Conservation (phyloP, 2,797 vertebrate genomes). For the Ambastaia sidthimunki region DNA sequence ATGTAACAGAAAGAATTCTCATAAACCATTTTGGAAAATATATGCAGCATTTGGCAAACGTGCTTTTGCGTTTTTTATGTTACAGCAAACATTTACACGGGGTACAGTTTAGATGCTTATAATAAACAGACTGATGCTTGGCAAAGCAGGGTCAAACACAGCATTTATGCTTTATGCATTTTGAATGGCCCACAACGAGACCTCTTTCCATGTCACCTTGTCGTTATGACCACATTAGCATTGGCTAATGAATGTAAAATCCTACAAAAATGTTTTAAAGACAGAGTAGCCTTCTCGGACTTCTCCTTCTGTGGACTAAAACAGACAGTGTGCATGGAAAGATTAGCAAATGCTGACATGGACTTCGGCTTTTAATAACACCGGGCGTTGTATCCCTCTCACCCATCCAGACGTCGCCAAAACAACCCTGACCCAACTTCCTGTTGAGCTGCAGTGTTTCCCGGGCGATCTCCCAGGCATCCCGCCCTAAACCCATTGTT, state of each 20-base stretch:
- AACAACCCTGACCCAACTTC: constrained; percentile 95
- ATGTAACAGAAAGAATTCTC: background rate
- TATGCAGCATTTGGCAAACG: background rate
- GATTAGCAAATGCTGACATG: constrained; percentile 42
- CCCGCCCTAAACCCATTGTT: constrained; percentile 91
- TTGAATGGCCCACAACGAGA: constrained; percentile 8
- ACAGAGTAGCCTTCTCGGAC: background rate
- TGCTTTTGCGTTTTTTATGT: constrained; percentile 28
- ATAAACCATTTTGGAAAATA: background rate
- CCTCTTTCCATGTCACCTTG: constrained; percentile 11
- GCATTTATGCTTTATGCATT: constrained; percentile 7
- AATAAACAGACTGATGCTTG: constrained; percentile 17
- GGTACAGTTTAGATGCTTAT: background rate
- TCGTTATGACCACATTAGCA: background rate
- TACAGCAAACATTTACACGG: background rate
- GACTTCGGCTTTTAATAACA: constrained; percentile 38
- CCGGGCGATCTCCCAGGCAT: constrained; percentile 93
- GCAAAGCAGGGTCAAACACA: constrained; percentile 36
- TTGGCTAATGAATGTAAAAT: background rate
- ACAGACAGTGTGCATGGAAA: constrained; percentile 16
- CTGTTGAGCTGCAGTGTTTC: constrained; percentile 80
- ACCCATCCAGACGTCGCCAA: constrained; percentile 98
- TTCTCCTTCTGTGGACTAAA: background rate
- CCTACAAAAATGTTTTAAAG: background rate
- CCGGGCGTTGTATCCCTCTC: constrained; percentile 68